A percentile compares a stretch with the other conserved stretches of the same genome.
Evolutionary conservation across 2,113 vertebrate species (phyloP).

Genomic region (Sorex fumeus): DNA sequence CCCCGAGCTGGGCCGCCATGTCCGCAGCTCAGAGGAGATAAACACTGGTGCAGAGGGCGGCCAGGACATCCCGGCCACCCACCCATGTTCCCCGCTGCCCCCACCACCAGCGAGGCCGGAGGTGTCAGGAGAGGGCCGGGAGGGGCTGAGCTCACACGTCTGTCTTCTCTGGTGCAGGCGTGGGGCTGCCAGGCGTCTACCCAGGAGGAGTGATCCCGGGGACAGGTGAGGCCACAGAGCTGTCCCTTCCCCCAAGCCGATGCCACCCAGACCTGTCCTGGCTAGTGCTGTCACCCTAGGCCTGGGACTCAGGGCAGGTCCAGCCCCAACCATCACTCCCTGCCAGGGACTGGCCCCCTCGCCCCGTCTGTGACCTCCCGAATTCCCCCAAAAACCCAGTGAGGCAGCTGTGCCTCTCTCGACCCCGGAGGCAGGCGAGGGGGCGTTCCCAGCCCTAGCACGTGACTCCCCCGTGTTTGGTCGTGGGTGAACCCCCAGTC

Average conservation of each 20-base stretch:
- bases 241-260: background rate
- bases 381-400: constrained; percentile 83
- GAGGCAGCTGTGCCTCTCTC: background rate
- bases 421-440: background rate
- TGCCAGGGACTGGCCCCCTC: constrained; percentile 35
- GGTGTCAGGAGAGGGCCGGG: fast-evolving
- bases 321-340: background rate
- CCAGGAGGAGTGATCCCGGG: constrained; percentile 90
- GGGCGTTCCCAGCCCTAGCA: background rate
- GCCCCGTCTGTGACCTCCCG: constrained; percentile 50
- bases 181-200: constrained; percentile 90
- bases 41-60: background rate
- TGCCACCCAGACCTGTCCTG: background rate
- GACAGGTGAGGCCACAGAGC: constrained; percentile 84
- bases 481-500: no score
- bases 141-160: background rate
- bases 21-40: constrained; percentile 78
- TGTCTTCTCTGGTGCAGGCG: constrained; percentile 79
- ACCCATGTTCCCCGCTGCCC: background rate
- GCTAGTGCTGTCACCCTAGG: background rate
- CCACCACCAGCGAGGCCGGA: background rate
- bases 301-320: background rate
- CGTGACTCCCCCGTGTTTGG: background rate
- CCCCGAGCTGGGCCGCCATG: constrained; percentile 29
- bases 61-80: background rate